phyloP scores from a whole-genome alignment of 2,797 vertebrate species.

The Yasuhikotakia modesta region DNA sequence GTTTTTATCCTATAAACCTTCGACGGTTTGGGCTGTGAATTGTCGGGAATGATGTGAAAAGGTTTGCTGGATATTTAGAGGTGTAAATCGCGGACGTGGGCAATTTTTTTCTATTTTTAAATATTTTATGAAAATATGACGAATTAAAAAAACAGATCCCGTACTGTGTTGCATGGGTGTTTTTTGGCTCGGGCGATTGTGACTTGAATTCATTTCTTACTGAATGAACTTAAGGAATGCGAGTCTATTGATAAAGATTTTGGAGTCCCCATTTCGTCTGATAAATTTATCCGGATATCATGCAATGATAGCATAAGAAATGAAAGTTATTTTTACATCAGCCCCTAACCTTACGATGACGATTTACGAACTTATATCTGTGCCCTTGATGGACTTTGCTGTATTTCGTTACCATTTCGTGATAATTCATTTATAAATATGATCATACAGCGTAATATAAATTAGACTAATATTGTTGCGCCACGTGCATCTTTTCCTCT shows the following conservation, averaged over 20 bases:
- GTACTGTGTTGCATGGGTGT: slow-evolving; percentile 72
- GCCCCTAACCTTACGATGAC: slow-evolving; percentile 58
- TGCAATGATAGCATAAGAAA: slow-evolving; percentile 70
- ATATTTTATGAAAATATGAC: slow-evolving; percentile 98
- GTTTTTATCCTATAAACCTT: slow-evolving; percentile 67
- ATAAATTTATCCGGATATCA: slow-evolving; percentile 64
- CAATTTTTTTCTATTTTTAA: slow-evolving; percentile 91
- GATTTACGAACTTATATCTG: slow-evolving; percentile 53
- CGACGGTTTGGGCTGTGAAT: slow-evolving; percentile 71
- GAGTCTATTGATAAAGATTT: slow-evolving; percentile 72
- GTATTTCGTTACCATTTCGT: slow-evolving; percentile 27
- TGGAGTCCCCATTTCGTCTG: slow-evolving; percentile 58
- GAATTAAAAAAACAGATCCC: slow-evolving; percentile 83
- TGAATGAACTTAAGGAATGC: slow-evolving; percentile 82
- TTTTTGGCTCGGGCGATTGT: slow-evolving; percentile 77
- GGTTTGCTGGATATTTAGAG: slow-evolving; percentile 67
- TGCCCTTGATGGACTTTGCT: slow-evolving; percentile 55
- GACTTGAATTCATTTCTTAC: slow-evolving; percentile 84
- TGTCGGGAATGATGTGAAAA: slow-evolving; percentile 83
- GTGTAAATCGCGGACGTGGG: slow-evolving; percentile 62
- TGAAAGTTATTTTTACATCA: slow-evolving; percentile 19
- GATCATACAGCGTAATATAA: slow-evolving; percentile 11
- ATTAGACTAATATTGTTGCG: slow-evolving; percentile 27
- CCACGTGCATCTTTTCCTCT: slow-evolving; percentile 54
- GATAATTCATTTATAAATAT: slow-evolving; percentile 7